Conservation (phyloP, 2,888 invertebrate species). For the Apamea monoglypha region DNA sequence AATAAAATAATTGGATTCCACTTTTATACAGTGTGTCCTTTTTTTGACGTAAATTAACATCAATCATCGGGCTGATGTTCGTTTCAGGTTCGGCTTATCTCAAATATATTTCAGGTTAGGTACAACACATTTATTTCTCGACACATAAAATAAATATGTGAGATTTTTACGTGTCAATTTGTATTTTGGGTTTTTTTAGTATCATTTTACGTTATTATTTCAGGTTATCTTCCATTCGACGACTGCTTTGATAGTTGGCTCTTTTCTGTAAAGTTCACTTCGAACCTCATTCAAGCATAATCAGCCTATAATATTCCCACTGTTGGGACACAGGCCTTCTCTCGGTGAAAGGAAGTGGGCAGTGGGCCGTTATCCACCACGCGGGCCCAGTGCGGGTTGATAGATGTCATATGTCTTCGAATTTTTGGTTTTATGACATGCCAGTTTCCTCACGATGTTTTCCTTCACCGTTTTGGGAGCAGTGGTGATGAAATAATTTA, state of each 20-base stretch:
- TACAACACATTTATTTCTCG: constrained; percentile 37
- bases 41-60: constrained; percentile 50
- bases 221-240: not conserved
- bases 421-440: too few relatives aligned
- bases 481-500: too few relatives aligned
- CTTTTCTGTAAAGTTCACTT: not conserved
- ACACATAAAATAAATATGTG: constrained; percentile 27
- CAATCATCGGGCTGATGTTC: constrained; percentile 42
- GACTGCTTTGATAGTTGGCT: not conserved
- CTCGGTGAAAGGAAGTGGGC: too few relatives aligned
- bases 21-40: constrained; percentile 30
- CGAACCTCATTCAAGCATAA: not conserved
- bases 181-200: constrained; percentile 12
- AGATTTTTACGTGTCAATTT: constrained; percentile 38
- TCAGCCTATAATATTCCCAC: too few relatives aligned
- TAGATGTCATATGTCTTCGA: too few relatives aligned
- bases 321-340: too few relatives aligned
- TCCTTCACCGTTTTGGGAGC: too few relatives aligned
- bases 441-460: too few relatives aligned
- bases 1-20: constrained; percentile 43
- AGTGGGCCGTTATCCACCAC: too few relatives aligned
- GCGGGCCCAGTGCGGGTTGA: too few relatives aligned
- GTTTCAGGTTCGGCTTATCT: constrained; percentile 52
- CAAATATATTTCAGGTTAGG: constrained; percentile 43
- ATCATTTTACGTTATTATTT: not conserved